phyloP scores from a whole-genome alignment of 2,797 vertebrate species.

The Schizothorax lantsangensis region DNA sequence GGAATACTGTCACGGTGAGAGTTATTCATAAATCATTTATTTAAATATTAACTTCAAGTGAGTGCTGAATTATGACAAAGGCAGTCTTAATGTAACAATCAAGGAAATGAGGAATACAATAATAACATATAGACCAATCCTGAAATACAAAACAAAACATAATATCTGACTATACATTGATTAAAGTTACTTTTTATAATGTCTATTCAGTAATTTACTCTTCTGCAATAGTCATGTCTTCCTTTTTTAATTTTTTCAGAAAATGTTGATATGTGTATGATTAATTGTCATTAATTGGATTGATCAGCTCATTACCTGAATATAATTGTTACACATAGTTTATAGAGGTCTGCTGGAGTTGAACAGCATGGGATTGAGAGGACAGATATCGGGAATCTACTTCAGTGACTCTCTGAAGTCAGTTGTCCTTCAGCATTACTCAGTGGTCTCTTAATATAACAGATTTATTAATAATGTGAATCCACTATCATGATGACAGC shows the following conservation, averaged over 20 bases:
- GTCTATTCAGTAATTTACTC: not conserved
- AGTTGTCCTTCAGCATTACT: conserved; percentile 47
- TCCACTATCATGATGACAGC: not conserved
- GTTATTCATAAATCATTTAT: no score
- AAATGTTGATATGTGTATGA: no score
- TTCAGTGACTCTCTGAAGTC: conserved; percentile 85
- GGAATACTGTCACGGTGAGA: no score
- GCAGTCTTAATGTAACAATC: not conserved
- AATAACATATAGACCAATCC: not conserved
- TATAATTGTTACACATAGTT: not conserved
- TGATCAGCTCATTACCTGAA: not conserved
- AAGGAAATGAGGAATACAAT: not conserved
- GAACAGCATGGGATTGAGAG: conserved; percentile 84
- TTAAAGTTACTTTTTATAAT: no score
- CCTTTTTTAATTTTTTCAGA: not conserved
- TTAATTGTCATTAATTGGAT: no score
- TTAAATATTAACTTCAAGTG: no score
- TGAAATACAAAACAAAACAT: not conserved
- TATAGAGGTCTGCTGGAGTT: conserved; percentile 81
- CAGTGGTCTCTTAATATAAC: no score
- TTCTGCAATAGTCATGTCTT: no score
- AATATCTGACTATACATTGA: not conserved
- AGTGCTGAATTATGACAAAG: no score
- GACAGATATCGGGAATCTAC: conserved; percentile 88
- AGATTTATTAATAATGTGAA: not conserved